A percentile compares a stretch with the other conserved stretches of the same genome.
Evolutionary conservation across 1,140 invertebrate species (phyloP).

Genomic region (Drosophila littoralis): DNA sequence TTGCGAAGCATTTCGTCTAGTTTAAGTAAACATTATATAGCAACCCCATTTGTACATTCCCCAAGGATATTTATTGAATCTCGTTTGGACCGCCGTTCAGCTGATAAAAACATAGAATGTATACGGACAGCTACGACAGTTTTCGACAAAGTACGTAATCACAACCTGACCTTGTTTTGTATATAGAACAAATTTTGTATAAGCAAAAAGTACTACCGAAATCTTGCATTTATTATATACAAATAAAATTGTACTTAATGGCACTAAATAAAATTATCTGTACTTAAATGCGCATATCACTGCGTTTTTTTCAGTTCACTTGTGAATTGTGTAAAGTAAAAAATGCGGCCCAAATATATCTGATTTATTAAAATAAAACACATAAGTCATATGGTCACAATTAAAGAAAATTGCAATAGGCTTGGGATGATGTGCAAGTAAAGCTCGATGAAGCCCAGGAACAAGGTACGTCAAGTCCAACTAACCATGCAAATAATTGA

Average conservation of each 20-base stretch:
- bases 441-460: too few species aligned
- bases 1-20: not conserved
- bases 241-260: conserved; percentile 49
- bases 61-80: conserved; percentile 10
- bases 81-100: not conserved
- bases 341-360: too few species aligned
- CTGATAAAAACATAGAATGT: conserved; percentile 1
- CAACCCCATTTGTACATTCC: conserved; percentile 2
- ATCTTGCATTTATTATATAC: conserved; percentile 48
- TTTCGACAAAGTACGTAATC: conserved; percentile 38
- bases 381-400: too few species aligned
- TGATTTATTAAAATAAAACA: too few species aligned
- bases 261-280: conserved; percentile 32
- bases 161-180: conserved; percentile 42
- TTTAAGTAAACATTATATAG: not conserved
- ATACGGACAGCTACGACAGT: not conserved
- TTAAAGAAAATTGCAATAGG: too few species aligned
- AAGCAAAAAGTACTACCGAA: conserved; percentile 30
- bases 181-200: conserved; percentile 29
- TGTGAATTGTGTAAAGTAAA: too few species aligned
- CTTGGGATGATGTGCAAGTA: too few species aligned
- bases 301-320: not conserved
- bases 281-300: not conserved
- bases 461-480: too few species aligned
- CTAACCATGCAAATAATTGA: too few species aligned